phyloP scores from a whole-genome alignment of 2,113 vertebrate species.

The Ginglymostoma cirratum region DNA sequence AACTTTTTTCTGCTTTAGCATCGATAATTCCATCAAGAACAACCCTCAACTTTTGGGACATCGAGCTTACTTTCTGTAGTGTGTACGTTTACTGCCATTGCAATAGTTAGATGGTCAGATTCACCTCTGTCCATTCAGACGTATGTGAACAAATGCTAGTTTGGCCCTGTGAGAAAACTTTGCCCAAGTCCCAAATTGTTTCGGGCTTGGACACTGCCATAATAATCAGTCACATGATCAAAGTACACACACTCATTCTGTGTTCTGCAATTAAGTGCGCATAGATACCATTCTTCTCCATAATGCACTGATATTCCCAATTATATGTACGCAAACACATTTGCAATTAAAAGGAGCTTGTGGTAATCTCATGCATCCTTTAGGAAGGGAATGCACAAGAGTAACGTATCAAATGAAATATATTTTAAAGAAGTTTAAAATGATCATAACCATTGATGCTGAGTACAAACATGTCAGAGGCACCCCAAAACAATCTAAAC shows the following conservation, averaged over 20 bases:
- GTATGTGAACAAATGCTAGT: neutral
- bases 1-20: neutral
- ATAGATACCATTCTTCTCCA: too few relatives aligned
- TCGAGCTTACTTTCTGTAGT: neutral
- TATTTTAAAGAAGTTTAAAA: neutral
- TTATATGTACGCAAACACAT: neutral
- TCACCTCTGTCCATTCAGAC: neutral
- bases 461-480: neutral
- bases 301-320: neutral
- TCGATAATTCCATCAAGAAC: neutral
- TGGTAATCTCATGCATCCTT: neutral
- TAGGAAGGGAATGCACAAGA: neutral
- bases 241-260: neutral
- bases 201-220: neutral
- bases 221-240: neutral
- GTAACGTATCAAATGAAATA: neutral
- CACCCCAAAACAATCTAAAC: neutral
- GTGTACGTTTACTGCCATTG: neutral
- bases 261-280: neutral
- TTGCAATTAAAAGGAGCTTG: neutral
- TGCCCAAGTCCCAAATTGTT: neutral
- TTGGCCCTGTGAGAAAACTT: neutral
- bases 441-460: neutral
- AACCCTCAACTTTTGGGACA: neutral
- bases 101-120: neutral